Percentiles rank a stretch among this genome's conserved stretches.
phyloP scores from a whole-genome alignment of 1,140 invertebrate species.

The Nephila pilipes region DNA sequence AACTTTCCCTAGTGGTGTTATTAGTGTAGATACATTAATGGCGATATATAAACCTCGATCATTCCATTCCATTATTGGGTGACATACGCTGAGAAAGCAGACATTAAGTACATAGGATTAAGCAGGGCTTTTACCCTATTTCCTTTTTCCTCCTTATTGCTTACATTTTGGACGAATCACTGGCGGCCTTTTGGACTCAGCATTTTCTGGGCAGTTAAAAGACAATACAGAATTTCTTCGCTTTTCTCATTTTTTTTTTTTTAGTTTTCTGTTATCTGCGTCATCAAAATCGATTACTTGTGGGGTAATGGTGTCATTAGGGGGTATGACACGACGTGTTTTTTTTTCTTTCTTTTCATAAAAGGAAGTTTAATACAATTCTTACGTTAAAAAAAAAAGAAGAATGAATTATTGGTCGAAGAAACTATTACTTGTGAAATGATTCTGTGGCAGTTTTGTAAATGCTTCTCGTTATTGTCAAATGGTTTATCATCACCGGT shows the following conservation, averaged over 20 bases:
- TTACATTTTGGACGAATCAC: neutral
- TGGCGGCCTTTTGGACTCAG: conserved; percentile 3
- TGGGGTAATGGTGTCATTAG: neutral
- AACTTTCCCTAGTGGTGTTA: neutral
- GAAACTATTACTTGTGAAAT: no score
- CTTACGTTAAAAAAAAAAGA: no score
- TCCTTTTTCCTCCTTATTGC: neutral
- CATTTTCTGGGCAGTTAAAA: conserved; percentile 11
- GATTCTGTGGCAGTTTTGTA: no score
- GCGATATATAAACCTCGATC: conserved; percentile 51
- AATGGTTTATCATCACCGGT: no score
- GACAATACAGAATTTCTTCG: neutral
- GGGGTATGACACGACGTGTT: neutral
- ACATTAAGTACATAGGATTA: conserved; percentile 64
- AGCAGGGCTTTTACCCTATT: neutral
- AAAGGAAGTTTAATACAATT: no score
- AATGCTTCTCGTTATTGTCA: no score
- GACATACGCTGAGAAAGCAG: conserved; percentile 62
- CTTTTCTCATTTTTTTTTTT: neutral
- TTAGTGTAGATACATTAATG: conserved; percentile 1
- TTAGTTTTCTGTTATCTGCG: neutral
- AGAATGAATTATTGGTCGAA: no score
- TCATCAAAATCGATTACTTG: neutral
- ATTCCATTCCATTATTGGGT: conserved; percentile 56
- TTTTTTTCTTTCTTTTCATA: no score